Evolutionary conservation across 2,797 vertebrate species (phyloP).

Genomic region (Euphonia xanthogaster): DNA sequence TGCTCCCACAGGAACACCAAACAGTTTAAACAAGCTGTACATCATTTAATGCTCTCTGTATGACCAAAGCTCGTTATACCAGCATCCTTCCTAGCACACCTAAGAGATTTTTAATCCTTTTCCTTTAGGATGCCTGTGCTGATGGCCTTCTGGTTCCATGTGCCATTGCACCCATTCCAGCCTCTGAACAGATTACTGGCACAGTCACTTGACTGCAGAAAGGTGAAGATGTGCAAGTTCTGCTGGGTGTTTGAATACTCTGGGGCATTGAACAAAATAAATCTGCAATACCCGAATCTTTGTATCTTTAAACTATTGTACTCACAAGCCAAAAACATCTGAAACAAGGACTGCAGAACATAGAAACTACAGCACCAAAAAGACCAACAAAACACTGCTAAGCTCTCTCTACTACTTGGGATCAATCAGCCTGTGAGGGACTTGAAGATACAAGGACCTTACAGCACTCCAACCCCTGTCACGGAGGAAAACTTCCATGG

Average conservation of each 20-base stretch:
- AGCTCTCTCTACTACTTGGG: not conserved
- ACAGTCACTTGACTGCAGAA: not conserved
- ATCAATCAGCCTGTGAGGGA: accelerated
- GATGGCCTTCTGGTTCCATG: accelerated
- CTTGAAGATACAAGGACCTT: not conserved
- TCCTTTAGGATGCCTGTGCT: not conserved
- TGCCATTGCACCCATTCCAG: not conserved
- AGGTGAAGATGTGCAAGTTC: not conserved
- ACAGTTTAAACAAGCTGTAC: accelerated
- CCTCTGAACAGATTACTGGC: not conserved
- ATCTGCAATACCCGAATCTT: not conserved
- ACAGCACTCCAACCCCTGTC: too few species aligned
- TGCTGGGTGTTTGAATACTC: not conserved
- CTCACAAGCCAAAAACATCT: not conserved
- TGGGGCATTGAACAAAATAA: not conserved
- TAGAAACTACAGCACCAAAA: not conserved
- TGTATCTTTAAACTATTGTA: not conserved
- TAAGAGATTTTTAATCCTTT: not conserved
- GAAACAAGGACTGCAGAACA: not conserved
- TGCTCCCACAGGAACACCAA: not conserved
- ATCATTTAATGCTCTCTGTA: not conserved
- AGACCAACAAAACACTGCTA: not conserved
- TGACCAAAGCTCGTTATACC: accelerated
- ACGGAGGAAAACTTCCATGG: accelerated
- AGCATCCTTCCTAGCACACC: accelerated